phyloP scores from a whole-genome alignment of 2,888 invertebrate species.

The Drosophila rellima region DNA sequence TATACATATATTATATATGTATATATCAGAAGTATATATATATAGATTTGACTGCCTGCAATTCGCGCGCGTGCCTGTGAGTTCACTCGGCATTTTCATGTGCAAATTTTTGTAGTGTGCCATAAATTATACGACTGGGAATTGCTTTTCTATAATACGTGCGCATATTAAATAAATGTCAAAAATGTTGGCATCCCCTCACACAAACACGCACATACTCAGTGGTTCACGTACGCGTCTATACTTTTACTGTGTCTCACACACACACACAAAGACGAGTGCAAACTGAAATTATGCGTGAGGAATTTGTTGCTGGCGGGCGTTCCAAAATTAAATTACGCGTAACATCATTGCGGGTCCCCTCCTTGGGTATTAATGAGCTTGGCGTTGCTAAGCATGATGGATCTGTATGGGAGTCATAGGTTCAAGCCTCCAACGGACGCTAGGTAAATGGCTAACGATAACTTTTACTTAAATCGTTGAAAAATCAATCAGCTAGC shows the following conservation, averaged over 20 bases:
- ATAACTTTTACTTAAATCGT: conserved; percentile 35
- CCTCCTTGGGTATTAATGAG: conserved; percentile 77
- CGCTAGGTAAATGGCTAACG: conserved; percentile 48
- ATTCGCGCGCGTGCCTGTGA: conserved; percentile 39
- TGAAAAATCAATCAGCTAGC: conserved; percentile 46
- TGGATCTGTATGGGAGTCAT: conserved; percentile 51
- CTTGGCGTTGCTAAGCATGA: conserved; percentile 62
- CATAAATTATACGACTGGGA: conserved; percentile 81
- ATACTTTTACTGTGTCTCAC: conserved; percentile 15
- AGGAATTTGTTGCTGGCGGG: conserved; percentile 63
- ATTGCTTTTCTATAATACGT: conserved; percentile 83
- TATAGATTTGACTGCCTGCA: conserved; percentile 30
- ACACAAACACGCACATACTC: conserved; percentile 22
- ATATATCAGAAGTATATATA: conserved; percentile 3
- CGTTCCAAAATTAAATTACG: conserved; percentile 77
- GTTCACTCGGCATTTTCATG: conserved; percentile 67
- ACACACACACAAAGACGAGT: conserved; percentile 22
- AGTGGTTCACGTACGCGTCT: conserved; percentile 20
- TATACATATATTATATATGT: conserved; percentile 22
- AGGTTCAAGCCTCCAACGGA: conserved; percentile 18
- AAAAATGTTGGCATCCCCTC: conserved; percentile 69
- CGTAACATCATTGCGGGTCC: conserved; percentile 75
- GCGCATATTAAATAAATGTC: conserved; percentile 82
- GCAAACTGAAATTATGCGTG: conserved; percentile 68
- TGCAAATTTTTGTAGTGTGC: conserved; percentile 82